A percentile compares a stretch with the other conserved stretches of the same genome.
These are phyloP conservation scores for Acanthoscelides obtectus DNA, from an alignment of 2,888 invertebrate species.

Conservation along the genomic window DNA sequence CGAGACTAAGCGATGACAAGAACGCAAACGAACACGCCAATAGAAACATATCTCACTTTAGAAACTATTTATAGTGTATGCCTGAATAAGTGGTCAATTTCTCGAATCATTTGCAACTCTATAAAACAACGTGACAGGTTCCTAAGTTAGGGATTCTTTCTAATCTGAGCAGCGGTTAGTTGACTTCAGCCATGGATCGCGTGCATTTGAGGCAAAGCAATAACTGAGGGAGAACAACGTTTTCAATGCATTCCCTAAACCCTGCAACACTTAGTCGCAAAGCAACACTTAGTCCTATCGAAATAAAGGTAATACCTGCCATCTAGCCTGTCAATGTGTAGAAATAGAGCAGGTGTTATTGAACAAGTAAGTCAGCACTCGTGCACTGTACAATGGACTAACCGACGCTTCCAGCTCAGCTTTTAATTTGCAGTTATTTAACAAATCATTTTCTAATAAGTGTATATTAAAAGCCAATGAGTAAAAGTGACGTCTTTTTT, in stretches of 20 bases:
- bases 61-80: too few relatives aligned
- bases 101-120: too few relatives aligned
- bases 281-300: not conserved
- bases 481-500: too few relatives aligned
- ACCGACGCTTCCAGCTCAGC: constrained; percentile 50
- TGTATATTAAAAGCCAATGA: constrained; percentile 44
- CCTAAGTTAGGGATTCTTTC: not conserved
- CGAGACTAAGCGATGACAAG: too few relatives aligned
- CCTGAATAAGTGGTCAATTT: too few relatives aligned
- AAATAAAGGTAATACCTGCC: not conserved
- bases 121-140: too few relatives aligned
- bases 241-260: not conserved
- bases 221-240: not conserved
- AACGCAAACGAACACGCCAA: too few relatives aligned
- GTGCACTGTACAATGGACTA: constrained; percentile 50
- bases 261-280: too few relatives aligned
- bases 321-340: not conserved
- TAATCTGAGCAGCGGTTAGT: not conserved
- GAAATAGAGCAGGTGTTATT: constrained; percentile 27
- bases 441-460: constrained; percentile 44
- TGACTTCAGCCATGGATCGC: not conserved
- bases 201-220: not conserved
- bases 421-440: constrained; percentile 49
- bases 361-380: constrained; percentile 47
- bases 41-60: too few relatives aligned